These are phyloP conservation scores for Heliocidaris tuberculata DNA, from an alignment of 35 echinoderm and acorn worm species.

Conservation along the genomic window DNA sequence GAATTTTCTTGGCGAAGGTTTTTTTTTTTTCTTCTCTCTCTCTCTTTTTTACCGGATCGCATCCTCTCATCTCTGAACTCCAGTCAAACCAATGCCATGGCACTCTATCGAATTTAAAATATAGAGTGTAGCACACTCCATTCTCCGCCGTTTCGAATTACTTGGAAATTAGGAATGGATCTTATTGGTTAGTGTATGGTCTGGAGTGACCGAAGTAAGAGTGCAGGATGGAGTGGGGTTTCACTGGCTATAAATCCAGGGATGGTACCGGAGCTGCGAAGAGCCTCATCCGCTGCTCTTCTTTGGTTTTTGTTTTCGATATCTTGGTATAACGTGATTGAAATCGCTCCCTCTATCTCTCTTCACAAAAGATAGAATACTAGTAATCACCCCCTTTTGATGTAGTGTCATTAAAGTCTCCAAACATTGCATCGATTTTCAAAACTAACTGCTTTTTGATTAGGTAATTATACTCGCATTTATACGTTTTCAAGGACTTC, in stretches of 20 bases:
- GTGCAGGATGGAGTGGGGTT: background rate
- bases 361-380: too few relatives aligned
- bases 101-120: conserved; percentile 2
- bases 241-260: background rate
- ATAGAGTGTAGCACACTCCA: background rate
- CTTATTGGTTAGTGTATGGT: background rate
- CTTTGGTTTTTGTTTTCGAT: too few relatives aligned
- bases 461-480: too few relatives aligned
- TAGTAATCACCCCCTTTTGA: too few relatives aligned
- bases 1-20: background rate
- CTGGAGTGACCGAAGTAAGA: background rate
- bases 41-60: background rate
- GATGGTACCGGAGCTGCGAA: background rate
- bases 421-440: too few relatives aligned
- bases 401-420: too few relatives aligned
- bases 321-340: too few relatives aligned
- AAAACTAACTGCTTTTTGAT: too few relatives aligned
- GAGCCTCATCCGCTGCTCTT: background rate
- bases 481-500: too few relatives aligned
- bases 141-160: background rate
- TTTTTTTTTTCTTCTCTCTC: background rate
- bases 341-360: too few relatives aligned
- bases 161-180: background rate
- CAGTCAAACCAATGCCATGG: background rate
- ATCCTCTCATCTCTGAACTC: background rate